Evolutionary conservation across 1,140 invertebrate species (phyloP), one percentile per base, ranked within the genome.

Genomic region (Ceratina australensis): DNA sequence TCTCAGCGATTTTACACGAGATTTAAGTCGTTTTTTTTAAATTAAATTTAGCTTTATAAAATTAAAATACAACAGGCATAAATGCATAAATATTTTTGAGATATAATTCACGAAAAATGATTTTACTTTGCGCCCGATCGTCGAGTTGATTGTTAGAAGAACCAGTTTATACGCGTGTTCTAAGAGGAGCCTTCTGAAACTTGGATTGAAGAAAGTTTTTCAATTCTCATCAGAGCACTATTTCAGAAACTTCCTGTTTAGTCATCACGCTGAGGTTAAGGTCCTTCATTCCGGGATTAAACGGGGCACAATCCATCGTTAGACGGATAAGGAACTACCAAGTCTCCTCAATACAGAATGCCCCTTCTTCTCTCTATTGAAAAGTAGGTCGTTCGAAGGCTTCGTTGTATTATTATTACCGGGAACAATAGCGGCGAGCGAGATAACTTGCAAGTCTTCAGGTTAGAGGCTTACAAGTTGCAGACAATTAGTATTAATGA

Each of bases 11-110:
- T 72, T 61, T 49, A 13, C 69, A 28, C 16, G 24, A 20, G 16
- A 24, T 47, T 71, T 47, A 60, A 49, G 15, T 20, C 10, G 47
- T 47, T 33, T n/a, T 71, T 71, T 71, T 60, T 57, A 47, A 71
- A n/a, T n/a, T n/a, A n/a, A n/a, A n/a, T n/a, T n/a, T 24, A 16
- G 8, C 5, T 33, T 33, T 33, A 33, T 33, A 5, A 33, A 33
- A 33, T 33, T 33, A 33, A 33, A 33, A 33, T 33, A 33, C 5
- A 33, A 33, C 28, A 33, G 5, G 5, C 28, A 3, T 33, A 33
- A 33, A 33, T n/a, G n/a, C n/a, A 33, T 33, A 33, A 33, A 33
- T 3, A 33, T 33, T 33, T 3, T 33, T 2, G 28, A 5, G 28
- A 5, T 33, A 33, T 33, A 33, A 33, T 33, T 33, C 28, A 33